Base-by-base conservation (phyloP, 2,797 vertebrate species). In the Ambastaia sidthimunki region DNA sequence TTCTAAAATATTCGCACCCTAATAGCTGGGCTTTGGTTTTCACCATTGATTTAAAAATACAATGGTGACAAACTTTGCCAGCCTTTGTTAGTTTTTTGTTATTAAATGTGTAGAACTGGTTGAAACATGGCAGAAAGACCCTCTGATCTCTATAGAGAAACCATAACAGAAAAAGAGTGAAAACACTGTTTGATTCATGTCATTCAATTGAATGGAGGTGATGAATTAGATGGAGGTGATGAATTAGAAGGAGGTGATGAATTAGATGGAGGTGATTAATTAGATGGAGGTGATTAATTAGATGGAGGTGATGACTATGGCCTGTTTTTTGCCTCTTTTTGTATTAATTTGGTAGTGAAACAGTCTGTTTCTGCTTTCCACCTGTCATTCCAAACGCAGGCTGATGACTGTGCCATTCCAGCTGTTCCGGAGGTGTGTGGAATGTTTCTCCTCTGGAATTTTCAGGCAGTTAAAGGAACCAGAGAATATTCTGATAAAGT, bases 361-460 rank as follows among this genome's bases (percentile, higher is more conserved):
- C 60, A 13, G 76, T 47, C 47, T 65, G 74, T 69, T 75, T 80
- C 80, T 80, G 74, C 80, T 86, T 70, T 71, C 54, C 84, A 75
- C 34, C 80, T 71, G 68, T 76, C 80, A 72, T 73, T 71, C 57
- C 65, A 34, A 52, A 63, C 67, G 52, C 71, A 83, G 78, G 71
- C 81, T 67, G 78, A 83, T 65, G 74, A 67, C 81, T 79, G 85
- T 81, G 83, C 82, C 84, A 83, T 74, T 68, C 54, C 10, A 82
- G 23, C 41, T 54, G 52, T 44, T 57, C 52, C 66, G 34, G 60
- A 63, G 67, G 59, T 71, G 60, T 21, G 62, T 52, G 67, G 80
- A 84, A 80, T 82, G 80, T 86, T 82, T 55, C 66, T 62, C 19
- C 67, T 16, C 10, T 48, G 44, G 19, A 71, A 66, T 68, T 34